Evolutionary conservation across 2,888 invertebrate genomes (phyloP).

Genomic region (Drosophila kuntzei): DNA sequence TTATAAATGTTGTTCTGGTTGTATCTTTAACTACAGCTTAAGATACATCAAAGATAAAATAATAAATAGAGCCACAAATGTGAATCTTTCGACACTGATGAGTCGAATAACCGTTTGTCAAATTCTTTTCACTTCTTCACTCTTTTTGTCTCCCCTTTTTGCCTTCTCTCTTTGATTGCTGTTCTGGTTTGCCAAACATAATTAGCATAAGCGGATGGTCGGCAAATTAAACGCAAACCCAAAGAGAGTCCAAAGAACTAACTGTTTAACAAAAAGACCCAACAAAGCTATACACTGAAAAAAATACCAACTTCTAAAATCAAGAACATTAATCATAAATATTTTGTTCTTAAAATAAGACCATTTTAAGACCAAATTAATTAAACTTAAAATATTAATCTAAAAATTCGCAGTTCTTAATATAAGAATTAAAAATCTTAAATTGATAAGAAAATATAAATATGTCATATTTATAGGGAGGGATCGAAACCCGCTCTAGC

Average conservation of each 20-base stretch:
- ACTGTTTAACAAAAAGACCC: constrained; percentile 21
- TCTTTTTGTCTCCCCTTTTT: background rate
- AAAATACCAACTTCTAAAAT: too few species aligned
- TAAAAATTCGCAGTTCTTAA: too few species aligned
- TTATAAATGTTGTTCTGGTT: background rate
- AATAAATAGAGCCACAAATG: background rate
- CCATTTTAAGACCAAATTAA: too few species aligned
- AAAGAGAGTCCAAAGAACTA: constrained; percentile 8
- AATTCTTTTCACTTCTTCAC: constrained; percentile 1
- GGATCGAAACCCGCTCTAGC: too few species aligned
- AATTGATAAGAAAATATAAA: too few species aligned
- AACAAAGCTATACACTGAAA: too few species aligned
- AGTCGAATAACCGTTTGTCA: constrained; percentile 29
- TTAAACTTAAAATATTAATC: too few species aligned
- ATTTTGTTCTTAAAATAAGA: too few species aligned
- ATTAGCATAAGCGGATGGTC: constrained; percentile 69
- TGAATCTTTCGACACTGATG: constrained; percentile 6
- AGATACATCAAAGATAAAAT: background rate
- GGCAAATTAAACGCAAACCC: constrained; percentile 47
- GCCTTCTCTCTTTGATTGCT: constrained; percentile 16
- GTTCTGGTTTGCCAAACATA: constrained; percentile 62
- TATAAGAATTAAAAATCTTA: too few species aligned
- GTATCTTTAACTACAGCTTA: background rate
- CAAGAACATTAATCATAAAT: too few species aligned
- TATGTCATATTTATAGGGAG: too few species aligned